Conservation (phyloP, 2,113 vertebrate genomes). For the Tympanuchus pallidicinctus region DNA sequence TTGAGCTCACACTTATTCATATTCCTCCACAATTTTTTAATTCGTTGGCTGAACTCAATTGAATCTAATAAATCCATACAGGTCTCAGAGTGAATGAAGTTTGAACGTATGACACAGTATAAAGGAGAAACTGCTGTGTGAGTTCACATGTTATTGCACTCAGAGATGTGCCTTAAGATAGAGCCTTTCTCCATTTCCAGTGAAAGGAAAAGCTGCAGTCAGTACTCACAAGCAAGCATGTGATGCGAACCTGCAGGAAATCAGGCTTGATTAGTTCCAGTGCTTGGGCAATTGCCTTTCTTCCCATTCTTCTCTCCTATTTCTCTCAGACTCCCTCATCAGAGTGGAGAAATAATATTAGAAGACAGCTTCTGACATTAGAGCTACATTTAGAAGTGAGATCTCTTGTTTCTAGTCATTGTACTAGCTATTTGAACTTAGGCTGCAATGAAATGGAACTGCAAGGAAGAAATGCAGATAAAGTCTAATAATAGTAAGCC, state of each 20-base stretch:
- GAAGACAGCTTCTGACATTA: not conserved
- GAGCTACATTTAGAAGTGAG: not conserved
- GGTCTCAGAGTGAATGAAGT: not conserved
- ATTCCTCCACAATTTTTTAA: not conserved
- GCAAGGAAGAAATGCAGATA: not conserved
- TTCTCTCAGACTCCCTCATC: not conserved
- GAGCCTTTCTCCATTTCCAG: not conserved
- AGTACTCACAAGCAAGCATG: not conserved
- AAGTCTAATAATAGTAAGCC: not conserved
- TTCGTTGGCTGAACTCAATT: not conserved
- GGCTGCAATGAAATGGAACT: not conserved
- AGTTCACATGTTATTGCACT: not conserved
- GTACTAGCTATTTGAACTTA: not conserved
- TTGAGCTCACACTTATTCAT: fast-evolving
- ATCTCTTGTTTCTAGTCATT: not conserved
- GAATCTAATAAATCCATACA: not conserved
- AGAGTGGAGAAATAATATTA: not conserved
- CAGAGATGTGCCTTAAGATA: not conserved
- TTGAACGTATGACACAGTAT: no score
- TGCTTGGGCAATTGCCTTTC: not conserved
- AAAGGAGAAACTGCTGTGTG: not conserved
- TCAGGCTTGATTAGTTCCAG: not conserved
- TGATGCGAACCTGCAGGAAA: not conserved
- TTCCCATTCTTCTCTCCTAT: not conserved
- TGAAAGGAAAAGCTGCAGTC: not conserved